Base-by-base conservation (phyloP, 2,797 vertebrate species). In the Cyprinodon diabolis region DNA sequence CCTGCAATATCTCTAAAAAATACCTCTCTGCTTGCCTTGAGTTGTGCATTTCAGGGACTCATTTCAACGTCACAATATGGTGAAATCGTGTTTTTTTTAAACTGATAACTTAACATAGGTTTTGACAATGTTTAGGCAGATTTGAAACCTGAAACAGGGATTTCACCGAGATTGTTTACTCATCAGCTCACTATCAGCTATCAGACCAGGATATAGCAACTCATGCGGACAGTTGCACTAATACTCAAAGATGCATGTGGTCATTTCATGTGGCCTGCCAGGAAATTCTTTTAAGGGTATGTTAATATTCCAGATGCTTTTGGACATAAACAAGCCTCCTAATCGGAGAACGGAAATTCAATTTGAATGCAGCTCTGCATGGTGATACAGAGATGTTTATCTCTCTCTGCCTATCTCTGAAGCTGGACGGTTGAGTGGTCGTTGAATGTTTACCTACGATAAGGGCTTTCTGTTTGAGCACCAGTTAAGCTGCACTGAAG, bases 251-350 rank as follows among this genome's bases (percentile, higher is more conserved):
- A 87, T 37, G 52, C 77, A 87, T 89, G 87, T 81, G 87, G 92
- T 92, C 90, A 90, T 79, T 83, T 85, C 79, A 77, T 66, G 85
- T 90, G 84, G 77, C 77, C 79, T 74, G 84, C 86, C 91, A 90
- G 90, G 87, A 92, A 91, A 91, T 91, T 91, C 86, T 91, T 92
- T 87, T 83, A 91, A 89, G 91, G 89, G 87, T 88, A 92, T 86
- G 93, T 88, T 92, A 91, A 94, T 93, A 93, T 92, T 91, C 94
- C 94, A 95, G 92, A 93, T 93, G 92, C 91, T 93, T 91, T 84
- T 81, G 80, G 85, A 90, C 85, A 91, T 91, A 93, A 92, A 93
- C 88, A 93, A 91, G 87, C 76, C 73, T 86, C 74, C 75, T 78
- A 92, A 92, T 84, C 69, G 74, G 80, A 74, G 79, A 81, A 84